Evolutionary conservation across 2,888 invertebrate species (phyloP), one percentile per base, ranked within the genome.

Genomic region (Meteorus colon): DNA sequence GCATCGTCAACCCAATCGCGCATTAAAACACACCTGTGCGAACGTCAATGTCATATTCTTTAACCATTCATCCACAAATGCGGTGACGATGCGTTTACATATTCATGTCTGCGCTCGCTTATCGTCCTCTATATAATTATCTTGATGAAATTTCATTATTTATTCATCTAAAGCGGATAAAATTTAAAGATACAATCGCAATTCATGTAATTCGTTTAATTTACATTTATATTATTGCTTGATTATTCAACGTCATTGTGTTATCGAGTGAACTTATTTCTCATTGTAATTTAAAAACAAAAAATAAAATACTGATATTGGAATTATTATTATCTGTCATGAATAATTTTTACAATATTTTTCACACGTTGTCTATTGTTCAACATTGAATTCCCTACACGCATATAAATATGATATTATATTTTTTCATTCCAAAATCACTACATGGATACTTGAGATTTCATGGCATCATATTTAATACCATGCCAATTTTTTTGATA

Each of bases 401-500:
- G 6, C 12, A 41, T 41, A 12, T 4, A 41, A 41, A 41, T 41
- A 41, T 41, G 2, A 8, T 1, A 0, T 12, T 41, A 41, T 41
- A 34, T 34, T 51, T 16, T 55, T 60, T 70, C n/a, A 29, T 55
- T 70, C 24, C 19, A 24, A 16, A 2, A 70, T 51, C 51, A 24
- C 55, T 48, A 3, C 19, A 59, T 55, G 37, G 37, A 70, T 37
- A 34, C 45, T 19, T 37, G 37, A 78, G 76, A 71, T 74, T 41
- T 41, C 72, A 24, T 63, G 55, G 45, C 74, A 60, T 79, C 75
- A 77, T 80, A 80, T 78, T 79, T 68, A 76, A 78, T 76, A 80
- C 82, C 79, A 80, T 83, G 83, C 82, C 83, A 83, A 86, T 80
- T 81, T 84, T 80, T 83, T 83, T 83, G 84, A 85, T 85, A 84